Conservation (phyloP, 2,888 invertebrate genomes). For the Hirtodrosophila trivittata region DNA sequence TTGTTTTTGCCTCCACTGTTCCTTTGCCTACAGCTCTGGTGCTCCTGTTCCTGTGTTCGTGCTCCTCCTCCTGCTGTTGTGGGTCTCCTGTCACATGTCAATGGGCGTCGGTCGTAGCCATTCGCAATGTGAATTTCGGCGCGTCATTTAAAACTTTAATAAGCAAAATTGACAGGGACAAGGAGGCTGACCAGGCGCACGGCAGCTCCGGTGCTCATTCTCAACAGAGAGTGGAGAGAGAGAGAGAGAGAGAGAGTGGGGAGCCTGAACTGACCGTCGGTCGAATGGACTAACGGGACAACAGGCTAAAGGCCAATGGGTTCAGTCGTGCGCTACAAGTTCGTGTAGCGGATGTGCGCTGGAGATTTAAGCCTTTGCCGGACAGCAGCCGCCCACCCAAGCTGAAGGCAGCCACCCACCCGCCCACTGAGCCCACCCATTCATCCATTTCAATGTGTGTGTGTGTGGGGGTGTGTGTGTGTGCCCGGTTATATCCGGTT, state of each 20-base stretch:
- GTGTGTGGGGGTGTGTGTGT: conserved; percentile 13
- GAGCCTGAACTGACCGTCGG: neutral
- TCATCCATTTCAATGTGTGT: conserved; percentile 16
- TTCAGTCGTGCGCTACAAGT: conserved; percentile 73
- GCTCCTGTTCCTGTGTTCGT: neutral
- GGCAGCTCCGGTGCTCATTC: too few species aligned
- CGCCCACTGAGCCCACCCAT: conserved; percentile 22
- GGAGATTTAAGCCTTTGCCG: conserved; percentile 71
- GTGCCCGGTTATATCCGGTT: conserved; percentile 64
- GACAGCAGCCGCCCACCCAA: conserved; percentile 34
- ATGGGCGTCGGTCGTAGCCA: conserved; percentile 46
- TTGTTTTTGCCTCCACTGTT: neutral
- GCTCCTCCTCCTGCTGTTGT: conserved; percentile 8
- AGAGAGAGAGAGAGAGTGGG: too few species aligned
- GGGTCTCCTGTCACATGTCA: conserved; percentile 65
- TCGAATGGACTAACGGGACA: neutral
- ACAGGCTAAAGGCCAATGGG: conserved; percentile 16
- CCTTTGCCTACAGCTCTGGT: neutral
- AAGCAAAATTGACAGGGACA: conserved; percentile 74
- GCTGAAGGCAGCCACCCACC: conserved; percentile 21
- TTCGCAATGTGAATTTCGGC: conserved; percentile 72
- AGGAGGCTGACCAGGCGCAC: conserved; percentile 16
- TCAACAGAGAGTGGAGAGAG: too few species aligned
- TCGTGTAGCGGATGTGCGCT: conserved; percentile 75
- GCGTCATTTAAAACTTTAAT: conserved; percentile 78